phyloP scores from a whole-genome alignment of 2,113 vertebrate species.

The Xenopus laevis region DNA sequence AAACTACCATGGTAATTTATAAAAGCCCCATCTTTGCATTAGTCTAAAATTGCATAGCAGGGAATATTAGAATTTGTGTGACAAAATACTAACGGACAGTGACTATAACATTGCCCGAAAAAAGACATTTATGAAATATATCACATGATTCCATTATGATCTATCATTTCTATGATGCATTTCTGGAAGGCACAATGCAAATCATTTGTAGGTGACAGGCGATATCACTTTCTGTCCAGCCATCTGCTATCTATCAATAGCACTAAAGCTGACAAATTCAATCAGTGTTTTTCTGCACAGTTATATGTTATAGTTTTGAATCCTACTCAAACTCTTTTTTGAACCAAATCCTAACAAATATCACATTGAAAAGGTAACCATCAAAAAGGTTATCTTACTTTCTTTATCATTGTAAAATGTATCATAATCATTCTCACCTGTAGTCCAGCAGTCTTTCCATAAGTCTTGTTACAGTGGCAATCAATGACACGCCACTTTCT shows the following conservation, averaged over 20 bases:
- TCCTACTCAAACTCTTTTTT: too few species aligned
- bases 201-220: not conserved
- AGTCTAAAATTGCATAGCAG: too few species aligned
- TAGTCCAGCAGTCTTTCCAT: conserved; percentile 98
- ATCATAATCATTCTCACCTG: conserved; percentile 65
- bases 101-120: too few species aligned
- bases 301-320: not conserved
- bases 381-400: too few species aligned
- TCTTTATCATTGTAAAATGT: too few species aligned
- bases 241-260: not conserved
- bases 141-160: too few species aligned
- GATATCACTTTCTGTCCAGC: not conserved
- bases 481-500: conserved; percentile 93
- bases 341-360: too few species aligned
- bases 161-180: not conserved
- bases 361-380: too few species aligned
- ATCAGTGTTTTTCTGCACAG: not conserved
- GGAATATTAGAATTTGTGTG: too few species aligned
- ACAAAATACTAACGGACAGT: conserved; percentile 2
- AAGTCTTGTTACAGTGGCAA: conserved; percentile 92
- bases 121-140: too few species aligned
- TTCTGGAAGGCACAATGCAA: not conserved
- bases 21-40: too few species aligned
- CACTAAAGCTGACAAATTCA: not conserved
- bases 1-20: too few species aligned